Conservation (phyloP, 2,113 vertebrate genomes). For the Sylvia atricapilla region DNA sequence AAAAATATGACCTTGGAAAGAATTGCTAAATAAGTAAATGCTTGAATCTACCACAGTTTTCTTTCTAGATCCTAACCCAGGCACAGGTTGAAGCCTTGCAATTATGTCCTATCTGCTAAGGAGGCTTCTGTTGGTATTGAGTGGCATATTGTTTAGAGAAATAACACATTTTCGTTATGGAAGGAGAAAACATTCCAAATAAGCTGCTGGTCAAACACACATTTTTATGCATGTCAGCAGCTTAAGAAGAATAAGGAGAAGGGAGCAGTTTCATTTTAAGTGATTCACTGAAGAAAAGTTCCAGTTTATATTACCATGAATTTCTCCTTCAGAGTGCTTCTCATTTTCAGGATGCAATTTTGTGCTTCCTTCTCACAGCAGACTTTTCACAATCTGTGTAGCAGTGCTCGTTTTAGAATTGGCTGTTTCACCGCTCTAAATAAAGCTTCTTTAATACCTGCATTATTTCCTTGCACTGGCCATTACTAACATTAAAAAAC, state of each 20-base stretch:
- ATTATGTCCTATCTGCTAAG: constrained; percentile 35
- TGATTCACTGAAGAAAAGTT: constrained; percentile 29
- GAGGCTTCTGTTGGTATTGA: constrained; percentile 36
- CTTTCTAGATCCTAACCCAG: constrained; percentile 20
- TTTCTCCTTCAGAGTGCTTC: constrained; percentile 29
- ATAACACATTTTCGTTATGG: background rate
- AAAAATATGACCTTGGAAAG: constrained; percentile 62
- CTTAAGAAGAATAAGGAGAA: constrained; percentile 31
- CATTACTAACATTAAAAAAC: background rate
- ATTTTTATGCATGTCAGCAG: background rate
- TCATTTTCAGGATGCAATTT: constrained; percentile 54
- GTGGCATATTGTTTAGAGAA: constrained; percentile 58
- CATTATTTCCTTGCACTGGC: background rate
- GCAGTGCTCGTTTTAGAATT: background rate
- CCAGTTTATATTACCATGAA: constrained; percentile 22
- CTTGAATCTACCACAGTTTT: constrained; percentile 14
- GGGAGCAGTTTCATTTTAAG: constrained; percentile 20
- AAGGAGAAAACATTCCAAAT: constrained; percentile 44
- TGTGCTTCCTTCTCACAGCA: constrained; percentile 25
- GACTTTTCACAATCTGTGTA: background rate
- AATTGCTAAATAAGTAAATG: constrained; percentile 61
- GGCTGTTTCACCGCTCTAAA: constrained; percentile 5
- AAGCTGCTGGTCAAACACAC: constrained; percentile 32
- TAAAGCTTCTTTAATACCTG: background rate
- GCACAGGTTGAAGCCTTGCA: constrained; percentile 15